Evolutionary conservation across 2,113 vertebrate genomes (phyloP).

Genomic region (Natator depressus): DNA sequence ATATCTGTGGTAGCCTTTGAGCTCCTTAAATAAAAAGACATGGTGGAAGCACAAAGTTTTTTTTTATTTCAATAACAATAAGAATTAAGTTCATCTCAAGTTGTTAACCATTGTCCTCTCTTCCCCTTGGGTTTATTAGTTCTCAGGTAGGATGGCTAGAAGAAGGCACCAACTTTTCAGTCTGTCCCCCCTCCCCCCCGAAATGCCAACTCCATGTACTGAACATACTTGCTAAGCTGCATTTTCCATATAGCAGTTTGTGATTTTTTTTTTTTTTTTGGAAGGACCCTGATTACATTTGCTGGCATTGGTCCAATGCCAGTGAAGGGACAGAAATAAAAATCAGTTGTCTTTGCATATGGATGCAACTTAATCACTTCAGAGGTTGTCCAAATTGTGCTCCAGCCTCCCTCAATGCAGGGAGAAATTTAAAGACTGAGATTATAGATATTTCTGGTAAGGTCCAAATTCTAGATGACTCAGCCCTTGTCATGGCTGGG

Average conservation of each 20-base stretch:
- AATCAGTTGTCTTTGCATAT: not conserved
- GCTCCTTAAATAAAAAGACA: not conserved
- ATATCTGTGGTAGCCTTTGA: not conserved
- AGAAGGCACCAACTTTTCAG: not conserved
- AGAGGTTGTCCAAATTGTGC: not conserved
- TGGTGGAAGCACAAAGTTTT: not conserved
- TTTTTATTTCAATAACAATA: not conserved
- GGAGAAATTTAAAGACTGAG: not conserved
- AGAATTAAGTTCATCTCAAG: not conserved
- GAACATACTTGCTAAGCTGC: not conserved
- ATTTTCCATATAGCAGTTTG: not conserved
- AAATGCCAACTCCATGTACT: not conserved
- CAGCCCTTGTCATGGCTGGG: not conserved
- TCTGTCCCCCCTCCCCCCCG: not conserved
- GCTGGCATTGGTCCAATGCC: not conserved
- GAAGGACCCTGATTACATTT: not conserved
- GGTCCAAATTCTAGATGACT: not conserved
- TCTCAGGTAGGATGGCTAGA: not conserved
- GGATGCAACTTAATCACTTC: not conserved
- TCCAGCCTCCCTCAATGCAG: not conserved
- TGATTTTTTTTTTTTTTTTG: not conserved
- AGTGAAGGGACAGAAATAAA: not conserved
- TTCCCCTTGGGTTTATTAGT: conserved; percentile 3
- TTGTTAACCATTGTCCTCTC: not conserved
- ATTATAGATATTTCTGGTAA: not conserved